phyloP scores from a whole-genome alignment of 2,888 invertebrate genomes.

The Xestia sexstrigata region DNA sequence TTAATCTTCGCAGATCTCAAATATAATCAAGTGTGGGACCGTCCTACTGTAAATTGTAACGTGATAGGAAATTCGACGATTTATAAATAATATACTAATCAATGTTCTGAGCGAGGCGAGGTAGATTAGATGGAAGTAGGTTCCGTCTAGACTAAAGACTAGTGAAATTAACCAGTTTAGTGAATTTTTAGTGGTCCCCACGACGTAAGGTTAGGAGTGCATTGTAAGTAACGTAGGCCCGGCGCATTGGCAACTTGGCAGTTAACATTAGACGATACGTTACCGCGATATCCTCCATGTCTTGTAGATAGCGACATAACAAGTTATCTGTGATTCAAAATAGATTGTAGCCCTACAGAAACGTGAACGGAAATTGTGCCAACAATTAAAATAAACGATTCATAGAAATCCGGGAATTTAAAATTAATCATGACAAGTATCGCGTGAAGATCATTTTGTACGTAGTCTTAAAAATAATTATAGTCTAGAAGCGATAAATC shows the following conservation, averaged over 20 bases:
- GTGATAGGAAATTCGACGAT: constrained; percentile 85
- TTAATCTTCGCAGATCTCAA: constrained; percentile 86
- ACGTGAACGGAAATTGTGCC: constrained; percentile 83
- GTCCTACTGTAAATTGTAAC: constrained; percentile 87
- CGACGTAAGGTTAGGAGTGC: constrained; percentile 78
- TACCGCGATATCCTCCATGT: constrained; percentile 42
- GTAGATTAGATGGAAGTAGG: constrained; percentile 76
- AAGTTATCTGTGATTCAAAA: constrained; percentile 76
- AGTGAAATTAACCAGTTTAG: constrained; percentile 86
- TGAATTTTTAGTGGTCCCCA: constrained; percentile 83
- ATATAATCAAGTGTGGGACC: constrained; percentile 87
- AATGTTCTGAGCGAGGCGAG: constrained; percentile 71
- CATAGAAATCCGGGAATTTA: constrained; percentile 34
- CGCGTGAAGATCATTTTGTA: constrained; percentile 48
- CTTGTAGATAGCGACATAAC: constrained; percentile 68
- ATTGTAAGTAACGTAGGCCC: constrained; percentile 75
- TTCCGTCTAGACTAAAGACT: constrained; percentile 85
- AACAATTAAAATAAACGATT: constrained; percentile 74
- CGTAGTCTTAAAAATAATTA: constrained; percentile 53
- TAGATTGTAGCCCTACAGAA: constrained; percentile 74
- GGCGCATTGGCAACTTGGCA: constrained; percentile 84
- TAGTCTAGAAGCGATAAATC: constrained; percentile 54
- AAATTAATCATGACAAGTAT: constrained; percentile 46
- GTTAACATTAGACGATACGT: constrained; percentile 33
- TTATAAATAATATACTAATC: constrained; percentile 74